Evolutionary conservation across 2,113 vertebrate species (phyloP).

Genomic region (Mastomys coucha): DNA sequence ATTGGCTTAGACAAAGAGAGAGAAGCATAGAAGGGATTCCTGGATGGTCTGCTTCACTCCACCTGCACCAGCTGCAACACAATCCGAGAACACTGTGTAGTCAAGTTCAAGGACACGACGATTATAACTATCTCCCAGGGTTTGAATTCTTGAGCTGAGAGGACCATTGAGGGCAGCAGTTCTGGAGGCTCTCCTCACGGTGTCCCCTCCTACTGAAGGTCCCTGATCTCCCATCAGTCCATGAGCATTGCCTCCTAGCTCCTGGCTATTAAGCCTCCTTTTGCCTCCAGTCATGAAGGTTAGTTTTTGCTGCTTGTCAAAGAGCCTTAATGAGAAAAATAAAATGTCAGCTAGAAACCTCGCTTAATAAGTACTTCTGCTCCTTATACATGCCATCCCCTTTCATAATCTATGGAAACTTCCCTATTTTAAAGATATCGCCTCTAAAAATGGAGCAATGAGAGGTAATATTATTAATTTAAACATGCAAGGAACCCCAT

Average conservation of each 20-base stretch:
- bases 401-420: not conserved
- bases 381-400: not conserved
- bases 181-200: fast-evolving
- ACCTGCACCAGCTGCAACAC: not conserved
- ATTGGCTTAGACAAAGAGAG: not conserved
- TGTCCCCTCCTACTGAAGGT: not conserved
- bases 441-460: not conserved
- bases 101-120: not conserved
- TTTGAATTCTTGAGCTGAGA: not conserved
- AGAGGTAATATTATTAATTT: not conserved
- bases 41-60: not conserved
- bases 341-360: constrained; percentile 8
- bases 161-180: not conserved
- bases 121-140: not conserved
- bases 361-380: not conserved
- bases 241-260: not conserved
- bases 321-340: constrained; percentile 38
- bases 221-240: not conserved
- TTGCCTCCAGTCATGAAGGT: not conserved
- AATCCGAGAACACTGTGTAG: not conserved
- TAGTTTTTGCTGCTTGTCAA: constrained; percentile 11
- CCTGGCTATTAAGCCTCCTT: not conserved
- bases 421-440: constrained; percentile 15
- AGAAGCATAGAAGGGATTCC: not conserved
- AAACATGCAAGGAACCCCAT: not conserved